Evolutionary conservation across 2,113 vertebrate species (phyloP).

Genomic region (Reinhardtius hippoglossoides): DNA sequence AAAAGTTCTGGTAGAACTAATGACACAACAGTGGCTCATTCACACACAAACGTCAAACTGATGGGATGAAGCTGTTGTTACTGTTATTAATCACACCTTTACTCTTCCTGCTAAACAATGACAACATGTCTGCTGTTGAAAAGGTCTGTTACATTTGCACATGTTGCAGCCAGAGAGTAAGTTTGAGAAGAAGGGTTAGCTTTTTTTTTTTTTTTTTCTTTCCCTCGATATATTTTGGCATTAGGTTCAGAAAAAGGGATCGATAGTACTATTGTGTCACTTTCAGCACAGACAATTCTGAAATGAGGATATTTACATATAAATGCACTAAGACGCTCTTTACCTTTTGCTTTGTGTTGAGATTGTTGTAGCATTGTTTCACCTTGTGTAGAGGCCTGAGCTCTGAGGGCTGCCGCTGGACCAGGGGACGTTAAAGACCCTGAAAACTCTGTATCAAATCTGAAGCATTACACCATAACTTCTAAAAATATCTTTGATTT

Average conservation of each 20-base stretch:
- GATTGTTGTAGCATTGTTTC: constrained; percentile 30
- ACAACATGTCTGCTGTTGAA: constrained; percentile 12
- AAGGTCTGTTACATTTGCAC: constrained; percentile 47
- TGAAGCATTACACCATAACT: background rate
- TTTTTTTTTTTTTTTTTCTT: background rate
- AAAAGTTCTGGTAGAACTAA: background rate
- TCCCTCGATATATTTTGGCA: constrained; percentile 46
- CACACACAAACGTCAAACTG: background rate
- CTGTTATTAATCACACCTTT: constrained; percentile 10
- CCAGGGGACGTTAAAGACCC: constrained; percentile 18
- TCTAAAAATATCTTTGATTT: no score
- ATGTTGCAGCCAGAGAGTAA: constrained; percentile 16
- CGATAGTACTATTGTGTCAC: constrained; percentile 29
- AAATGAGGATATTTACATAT: constrained; percentile 35
- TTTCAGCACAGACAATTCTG: constrained; percentile 26
- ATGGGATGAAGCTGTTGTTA: background rate
- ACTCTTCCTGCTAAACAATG: background rate
- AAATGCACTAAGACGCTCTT: constrained; percentile 69
- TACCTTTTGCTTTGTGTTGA: constrained; percentile 27
- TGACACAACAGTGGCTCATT: background rate
- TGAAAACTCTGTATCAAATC: background rate
- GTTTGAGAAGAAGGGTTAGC: background rate
- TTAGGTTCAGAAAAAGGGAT: constrained; percentile 77
- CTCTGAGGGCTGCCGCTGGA: constrained; percentile 5
- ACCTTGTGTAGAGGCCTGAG: constrained; percentile 35